Conservation (phyloP, 2,797 vertebrate species). For the Ctenosaura bakeri region DNA sequence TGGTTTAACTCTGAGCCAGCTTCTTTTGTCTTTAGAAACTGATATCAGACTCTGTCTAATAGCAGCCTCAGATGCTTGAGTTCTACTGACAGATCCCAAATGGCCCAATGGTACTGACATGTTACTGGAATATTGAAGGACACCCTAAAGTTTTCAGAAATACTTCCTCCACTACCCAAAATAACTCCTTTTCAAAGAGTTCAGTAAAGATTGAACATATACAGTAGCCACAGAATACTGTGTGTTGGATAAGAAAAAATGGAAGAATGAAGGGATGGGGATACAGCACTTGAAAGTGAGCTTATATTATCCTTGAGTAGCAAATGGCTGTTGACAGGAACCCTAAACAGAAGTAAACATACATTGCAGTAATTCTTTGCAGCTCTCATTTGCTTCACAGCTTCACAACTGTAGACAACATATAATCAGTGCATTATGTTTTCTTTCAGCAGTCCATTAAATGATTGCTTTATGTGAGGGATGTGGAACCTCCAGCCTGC, state of each 20-base stretch:
- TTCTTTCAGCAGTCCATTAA: not conserved
- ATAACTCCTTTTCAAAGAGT: not conserved
- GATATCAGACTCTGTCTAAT: not conserved
- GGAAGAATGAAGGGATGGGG: not conserved
- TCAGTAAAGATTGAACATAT: not conserved
- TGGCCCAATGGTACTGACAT: no score
- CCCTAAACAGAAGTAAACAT: not conserved
- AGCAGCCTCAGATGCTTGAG: not conserved
- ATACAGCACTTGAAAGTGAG: not conserved
- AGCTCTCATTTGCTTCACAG: not conserved
- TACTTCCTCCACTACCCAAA: not conserved
- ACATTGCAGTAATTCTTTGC: not conserved
- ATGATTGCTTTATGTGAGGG: not conserved
- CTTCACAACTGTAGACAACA: not conserved
- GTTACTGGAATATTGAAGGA: not conserved
- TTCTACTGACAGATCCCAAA: not conserved
- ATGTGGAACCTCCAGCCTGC: no score
- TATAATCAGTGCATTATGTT: not conserved
- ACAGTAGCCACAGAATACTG: not conserved
- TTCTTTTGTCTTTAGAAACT: not conserved
- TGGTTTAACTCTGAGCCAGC: no score
- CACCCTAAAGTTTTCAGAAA: not conserved
- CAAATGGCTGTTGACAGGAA: not conserved
- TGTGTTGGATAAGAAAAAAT: not conserved
- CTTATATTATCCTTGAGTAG: not conserved